These are phyloP conservation scores for Aethina tumida DNA, from an alignment of 1,140 invertebrate genomes.

Conservation along the genomic window DNA sequence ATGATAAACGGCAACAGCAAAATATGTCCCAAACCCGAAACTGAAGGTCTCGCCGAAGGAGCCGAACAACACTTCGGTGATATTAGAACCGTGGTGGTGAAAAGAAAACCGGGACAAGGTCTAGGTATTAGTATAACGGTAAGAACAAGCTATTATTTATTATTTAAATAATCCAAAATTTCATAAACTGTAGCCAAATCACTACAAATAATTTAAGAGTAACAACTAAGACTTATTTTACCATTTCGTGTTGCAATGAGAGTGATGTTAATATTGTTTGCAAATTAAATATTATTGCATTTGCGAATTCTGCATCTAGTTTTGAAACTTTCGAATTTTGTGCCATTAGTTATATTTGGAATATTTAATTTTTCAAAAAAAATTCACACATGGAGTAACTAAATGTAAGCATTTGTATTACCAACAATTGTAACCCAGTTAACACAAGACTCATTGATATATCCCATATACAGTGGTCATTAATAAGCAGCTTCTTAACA, in stretches of 20 bases:
- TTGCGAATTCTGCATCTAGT: not conserved
- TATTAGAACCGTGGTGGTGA: constrained; percentile 47
- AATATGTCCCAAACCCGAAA: constrained; percentile 22
- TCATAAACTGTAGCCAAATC: not conserved
- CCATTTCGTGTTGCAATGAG: not conserved
- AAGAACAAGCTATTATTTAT: no score
- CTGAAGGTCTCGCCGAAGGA: constrained; percentile 19
- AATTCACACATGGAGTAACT: no score
- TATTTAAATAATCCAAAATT: not conserved
- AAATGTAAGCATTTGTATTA: no score
- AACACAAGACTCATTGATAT: no score
- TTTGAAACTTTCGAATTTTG: no score
- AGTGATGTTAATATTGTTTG: not conserved
- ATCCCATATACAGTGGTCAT: no score
- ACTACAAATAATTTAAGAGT: constrained; percentile 1
- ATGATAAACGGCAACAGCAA: constrained; percentile 25
- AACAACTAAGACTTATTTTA: not conserved
- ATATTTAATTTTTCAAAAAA: no score
- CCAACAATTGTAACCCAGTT: no score
- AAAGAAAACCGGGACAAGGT: constrained; percentile 58
- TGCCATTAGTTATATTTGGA: no score
- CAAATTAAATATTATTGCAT: not conserved
- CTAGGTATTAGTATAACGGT: constrained; percentile 76
- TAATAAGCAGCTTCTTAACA: no score
- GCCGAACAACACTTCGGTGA: constrained; percentile 36